phyloP scores from a whole-genome alignment of 2,888 invertebrate species.

The Spilarctia lutea region DNA sequence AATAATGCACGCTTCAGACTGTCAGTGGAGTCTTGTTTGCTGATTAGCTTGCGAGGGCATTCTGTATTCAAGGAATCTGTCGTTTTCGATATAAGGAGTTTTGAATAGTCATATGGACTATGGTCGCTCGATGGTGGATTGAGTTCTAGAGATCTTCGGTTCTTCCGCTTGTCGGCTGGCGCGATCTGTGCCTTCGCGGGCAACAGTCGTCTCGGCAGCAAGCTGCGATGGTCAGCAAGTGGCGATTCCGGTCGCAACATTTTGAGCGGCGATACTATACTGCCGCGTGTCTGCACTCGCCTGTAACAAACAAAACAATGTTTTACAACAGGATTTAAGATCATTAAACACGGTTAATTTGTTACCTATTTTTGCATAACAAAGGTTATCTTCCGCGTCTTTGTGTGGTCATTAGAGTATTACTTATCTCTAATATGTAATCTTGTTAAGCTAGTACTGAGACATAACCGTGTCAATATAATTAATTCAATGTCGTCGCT shows the following conservation, averaged over 20 bases:
- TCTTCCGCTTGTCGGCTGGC: slow-evolving; percentile 80
- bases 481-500: slow-evolving; percentile 42
- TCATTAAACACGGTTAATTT: background rate
- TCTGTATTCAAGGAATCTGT: slow-evolving; percentile 82
- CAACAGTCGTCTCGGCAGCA: slow-evolving; percentile 79
- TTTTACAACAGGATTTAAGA: slow-evolving; percentile 2
- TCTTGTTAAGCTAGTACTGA: slow-evolving; percentile 28
- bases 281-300: slow-evolving; percentile 73
- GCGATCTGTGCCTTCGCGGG: slow-evolving; percentile 82
- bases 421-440: slow-evolving; percentile 29
- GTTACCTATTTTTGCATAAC: slow-evolving; percentile 20
- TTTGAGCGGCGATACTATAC: slow-evolving; percentile 70
- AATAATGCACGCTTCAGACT: slow-evolving; percentile 78
- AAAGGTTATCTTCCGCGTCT: slow-evolving; percentile 11
- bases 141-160: slow-evolving; percentile 82
- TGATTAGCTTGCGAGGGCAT: slow-evolving; percentile 78
- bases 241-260: slow-evolving; percentile 85
- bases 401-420: slow-evolving; percentile 24
- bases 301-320: slow-evolving; percentile 68
- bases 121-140: slow-evolving; percentile 76
- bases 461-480: slow-evolving; percentile 41
- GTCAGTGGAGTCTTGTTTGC: slow-evolving; percentile 81
- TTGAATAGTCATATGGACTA: slow-evolving; percentile 78
- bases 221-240: slow-evolving; percentile 85
- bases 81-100: slow-evolving; percentile 83